A percentile compares a stretch with the other conserved stretches of the same genome.
These are phyloP conservation scores for Alosa sapidissima DNA, from an alignment of 2,797 vertebrate genomes.

Conservation along the genomic window DNA sequence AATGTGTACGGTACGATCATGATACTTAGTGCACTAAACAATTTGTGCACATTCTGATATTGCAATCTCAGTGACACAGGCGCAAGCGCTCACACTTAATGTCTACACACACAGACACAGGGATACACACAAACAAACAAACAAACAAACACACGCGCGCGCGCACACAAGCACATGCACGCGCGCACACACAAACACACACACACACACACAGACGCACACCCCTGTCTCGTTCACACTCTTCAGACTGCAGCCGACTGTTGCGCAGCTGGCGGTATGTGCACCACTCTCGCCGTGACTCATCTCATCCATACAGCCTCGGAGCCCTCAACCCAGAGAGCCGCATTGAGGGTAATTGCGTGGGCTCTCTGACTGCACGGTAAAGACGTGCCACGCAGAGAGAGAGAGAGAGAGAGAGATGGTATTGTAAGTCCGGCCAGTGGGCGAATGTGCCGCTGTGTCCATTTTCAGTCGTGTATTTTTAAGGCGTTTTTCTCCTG, in stretches of 20 bases:
- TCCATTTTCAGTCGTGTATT: slow-evolving; percentile 23
- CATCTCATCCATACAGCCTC: slow-evolving; percentile 45
- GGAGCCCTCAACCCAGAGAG: not conserved
- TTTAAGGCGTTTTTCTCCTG: slow-evolving; percentile 2
- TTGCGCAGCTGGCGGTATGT: slow-evolving; percentile 10
- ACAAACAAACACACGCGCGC: slow-evolving; percentile 33
- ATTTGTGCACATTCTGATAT: not conserved
- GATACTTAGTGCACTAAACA: not conserved
- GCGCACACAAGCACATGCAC: not conserved
- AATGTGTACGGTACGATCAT: slow-evolving; percentile 10
- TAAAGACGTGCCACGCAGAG: not conserved
- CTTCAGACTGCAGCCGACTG: not conserved
- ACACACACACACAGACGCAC: slow-evolving; percentile 34
- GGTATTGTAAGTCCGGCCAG: not conserved
- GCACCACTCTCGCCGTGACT: slow-evolving; percentile 53
- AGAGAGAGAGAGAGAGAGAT: not conserved
- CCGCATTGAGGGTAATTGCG: not conserved
- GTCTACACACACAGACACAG: not conserved
- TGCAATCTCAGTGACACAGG: not conserved
- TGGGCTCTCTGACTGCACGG: not conserved
- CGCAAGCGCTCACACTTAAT: not conserved
- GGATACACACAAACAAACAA: slow-evolving; percentile 37
- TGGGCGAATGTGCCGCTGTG: slow-evolving; percentile 15
- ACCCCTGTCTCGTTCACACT: slow-evolving; percentile 26
- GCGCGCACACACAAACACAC: slow-evolving; percentile 26